Evolutionary conservation across 2,113 vertebrate species (phyloP), one percentile per base, ranked within the genome.

Genomic region (Strix aluco): DNA sequence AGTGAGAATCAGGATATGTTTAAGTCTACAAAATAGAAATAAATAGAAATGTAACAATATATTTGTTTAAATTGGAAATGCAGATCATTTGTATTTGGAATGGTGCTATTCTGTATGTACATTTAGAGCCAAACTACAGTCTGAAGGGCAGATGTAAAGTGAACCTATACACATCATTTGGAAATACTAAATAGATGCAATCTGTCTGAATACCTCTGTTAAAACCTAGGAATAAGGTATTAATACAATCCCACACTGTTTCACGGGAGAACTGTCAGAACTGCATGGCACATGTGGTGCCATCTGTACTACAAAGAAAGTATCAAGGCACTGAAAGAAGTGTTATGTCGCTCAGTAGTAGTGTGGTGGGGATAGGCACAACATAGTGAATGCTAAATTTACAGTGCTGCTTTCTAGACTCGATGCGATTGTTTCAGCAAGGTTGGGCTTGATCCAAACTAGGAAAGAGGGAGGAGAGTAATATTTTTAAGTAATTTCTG

Each of bases 271-370:
- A 34, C 77, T 88, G 51, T 84, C 52, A 81, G 75, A 86, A 63
- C 81, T 74, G 59, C 69, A 5, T 57, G 72, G 77, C 54, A 84
- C 94, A 75, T 25, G 47, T 79, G 69, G 65, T 91, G 46, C 86
- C 86, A 58, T 92, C 91, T 91, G 94, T 79, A 87, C 89, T 79
- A 84, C 83, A 91, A 78, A 81, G 67, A 27, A 81, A 79, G 55
- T 69, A 91, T 71, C 86, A 79, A 84, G 89, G 83, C 80, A 52
- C 67, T 44, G 66, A 63, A 88, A 46, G 62, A 92, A 87, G 83
- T 79, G 86, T 92, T 84, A 58, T 8, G 46, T 85, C 5, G 0
- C 78, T 91, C 23, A 8, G 92, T 75, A 74, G 70, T 59, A 54
- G 73, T 55, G 86, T 92, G 66, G 86, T 61, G 70, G 80, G 83